Conservation (phyloP, 2,888 invertebrate species). For the Dryadula phaetusa region DNA sequence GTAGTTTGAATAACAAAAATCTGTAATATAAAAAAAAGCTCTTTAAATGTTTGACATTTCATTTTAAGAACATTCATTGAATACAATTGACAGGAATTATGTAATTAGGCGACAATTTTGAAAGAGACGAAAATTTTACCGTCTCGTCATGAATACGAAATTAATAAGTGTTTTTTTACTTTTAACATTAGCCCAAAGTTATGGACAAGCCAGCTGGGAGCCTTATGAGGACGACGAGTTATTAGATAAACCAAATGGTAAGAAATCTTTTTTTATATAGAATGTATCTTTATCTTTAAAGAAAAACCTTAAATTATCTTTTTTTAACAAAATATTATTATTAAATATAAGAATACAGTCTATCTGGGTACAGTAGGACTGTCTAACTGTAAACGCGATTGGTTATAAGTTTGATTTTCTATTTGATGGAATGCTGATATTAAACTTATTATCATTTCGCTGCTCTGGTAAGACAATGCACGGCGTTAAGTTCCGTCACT, state of each 20-base stretch:
- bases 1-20: too few species aligned
- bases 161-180: slow-evolving; percentile 33
- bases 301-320: too few species aligned
- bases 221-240: slow-evolving; percentile 17
- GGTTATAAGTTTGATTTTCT: too few species aligned
- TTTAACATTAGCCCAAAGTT: slow-evolving; percentile 8
- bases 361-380: too few species aligned
- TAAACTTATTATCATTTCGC: too few species aligned
- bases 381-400: too few species aligned
- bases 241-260: background rate
- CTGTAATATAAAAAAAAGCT: background rate
- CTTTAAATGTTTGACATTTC: background rate
- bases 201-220: slow-evolving; percentile 26
- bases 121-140: background rate
- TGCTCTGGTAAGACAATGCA: too few species aligned
- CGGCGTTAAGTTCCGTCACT: too few species aligned
- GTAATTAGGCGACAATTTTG: background rate
- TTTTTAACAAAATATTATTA: too few species aligned
- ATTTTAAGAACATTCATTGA: background rate
- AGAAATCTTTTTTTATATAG: background rate
- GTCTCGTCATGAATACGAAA: slow-evolving; percentile 33
- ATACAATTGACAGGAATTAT: background rate
- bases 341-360: too few species aligned
- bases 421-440: too few species aligned
- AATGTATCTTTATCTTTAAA: too few species aligned